Conservation (phyloP, 2,888 invertebrate species). For the Lasioglossum zephyrum region DNA sequence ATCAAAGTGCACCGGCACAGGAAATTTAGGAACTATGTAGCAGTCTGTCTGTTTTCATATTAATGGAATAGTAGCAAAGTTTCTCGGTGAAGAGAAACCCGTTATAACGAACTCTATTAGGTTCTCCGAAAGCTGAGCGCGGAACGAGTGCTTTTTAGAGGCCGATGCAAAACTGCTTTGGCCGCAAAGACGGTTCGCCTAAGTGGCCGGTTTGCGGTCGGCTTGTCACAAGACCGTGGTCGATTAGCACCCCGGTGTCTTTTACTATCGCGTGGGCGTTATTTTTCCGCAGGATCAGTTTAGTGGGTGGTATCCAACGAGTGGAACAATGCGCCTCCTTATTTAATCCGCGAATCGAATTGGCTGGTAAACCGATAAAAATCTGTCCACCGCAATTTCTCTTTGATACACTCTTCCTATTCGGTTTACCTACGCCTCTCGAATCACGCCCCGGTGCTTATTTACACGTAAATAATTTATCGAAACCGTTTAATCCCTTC, state of each 20-base stretch:
- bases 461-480: conserved; percentile 27
- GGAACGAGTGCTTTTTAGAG: conserved; percentile 32
- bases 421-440: background rate
- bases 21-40: no score
- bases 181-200: conserved; percentile 53
- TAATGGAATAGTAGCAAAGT: no score
- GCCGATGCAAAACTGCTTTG: conserved; percentile 41
- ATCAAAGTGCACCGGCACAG: no score
- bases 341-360: conserved; percentile 40
- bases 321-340: conserved; percentile 25
- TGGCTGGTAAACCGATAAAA: background rate
- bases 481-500: conserved; percentile 23
- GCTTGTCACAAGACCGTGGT: conserved; percentile 41
- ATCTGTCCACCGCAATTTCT: conserved; percentile 7
- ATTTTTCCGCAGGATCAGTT: conserved; percentile 33
- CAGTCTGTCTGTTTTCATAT: no score
- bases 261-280: conserved; percentile 45
- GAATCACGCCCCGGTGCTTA: background rate
- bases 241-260: conserved; percentile 61
- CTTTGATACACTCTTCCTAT: background rate
- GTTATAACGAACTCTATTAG: conserved; percentile 7
- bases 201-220: conserved; percentile 60
- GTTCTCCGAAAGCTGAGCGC: background rate
- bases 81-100: background rate
- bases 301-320: conserved; percentile 18